These are phyloP conservation scores for Ladona fulva DNA, from an alignment of 1,140 invertebrate species.

Conservation along the genomic window DNA sequence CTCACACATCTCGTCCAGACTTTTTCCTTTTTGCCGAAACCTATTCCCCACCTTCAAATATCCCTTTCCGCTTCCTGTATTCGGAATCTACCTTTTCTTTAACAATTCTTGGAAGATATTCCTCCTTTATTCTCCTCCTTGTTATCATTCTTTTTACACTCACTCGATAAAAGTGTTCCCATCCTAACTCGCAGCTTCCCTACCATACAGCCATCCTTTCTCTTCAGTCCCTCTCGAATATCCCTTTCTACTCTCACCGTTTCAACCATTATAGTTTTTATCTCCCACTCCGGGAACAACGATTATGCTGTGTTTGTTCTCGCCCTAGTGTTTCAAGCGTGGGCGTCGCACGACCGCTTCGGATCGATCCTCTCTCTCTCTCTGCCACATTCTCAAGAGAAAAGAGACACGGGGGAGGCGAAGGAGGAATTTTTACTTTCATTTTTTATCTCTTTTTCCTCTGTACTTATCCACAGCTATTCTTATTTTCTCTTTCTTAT, in stretches of 20 bases:
- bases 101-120: too few relatives aligned
- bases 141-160: too few relatives aligned
- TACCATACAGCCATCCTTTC: background rate
- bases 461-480: background rate
- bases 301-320: background rate
- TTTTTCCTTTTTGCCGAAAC: too few relatives aligned
- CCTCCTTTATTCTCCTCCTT: too few relatives aligned
- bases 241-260: background rate
- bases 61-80: too few relatives aligned
- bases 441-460: too few relatives aligned
- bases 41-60: too few relatives aligned
- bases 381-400: background rate
- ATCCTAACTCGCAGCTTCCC: background rate
- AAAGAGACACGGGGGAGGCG: too few relatives aligned
- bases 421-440: too few relatives aligned
- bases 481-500: background rate
- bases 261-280: background rate
- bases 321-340: background rate
- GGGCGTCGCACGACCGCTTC: background rate
- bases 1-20: too few relatives aligned
- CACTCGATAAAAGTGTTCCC: background rate
- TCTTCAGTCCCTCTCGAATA: background rate
- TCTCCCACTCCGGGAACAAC: background rate
- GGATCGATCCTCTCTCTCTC: background rate
- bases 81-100: too few relatives aligned